Evolutionary conservation across 2,797 vertebrate species (phyloP).

Genomic region (Cuniculus paca): DNA sequence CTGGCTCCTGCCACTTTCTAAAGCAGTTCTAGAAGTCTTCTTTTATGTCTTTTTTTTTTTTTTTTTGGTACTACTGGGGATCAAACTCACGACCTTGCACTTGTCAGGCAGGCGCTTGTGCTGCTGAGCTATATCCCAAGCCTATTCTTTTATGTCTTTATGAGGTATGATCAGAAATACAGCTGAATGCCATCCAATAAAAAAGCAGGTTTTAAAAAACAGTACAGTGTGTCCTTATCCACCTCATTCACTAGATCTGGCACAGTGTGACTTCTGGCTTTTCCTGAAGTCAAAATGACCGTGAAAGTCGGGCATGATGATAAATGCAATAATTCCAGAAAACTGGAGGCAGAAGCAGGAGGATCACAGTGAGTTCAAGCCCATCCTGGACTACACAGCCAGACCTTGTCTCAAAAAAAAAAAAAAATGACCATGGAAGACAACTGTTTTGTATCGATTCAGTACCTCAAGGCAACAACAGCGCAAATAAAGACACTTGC

Average conservation of each 20-base stretch:
- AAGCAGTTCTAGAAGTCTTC: not conserved
- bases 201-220: not conserved
- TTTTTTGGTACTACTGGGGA: too few relatives aligned
- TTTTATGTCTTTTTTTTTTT: not conserved
- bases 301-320: not conserved
- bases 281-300: not conserved
- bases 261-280: not conserved
- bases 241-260: not conserved
- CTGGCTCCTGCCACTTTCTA: not conserved
- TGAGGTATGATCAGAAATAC: not conserved
- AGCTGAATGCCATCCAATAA: not conserved
- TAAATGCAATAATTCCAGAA: not conserved
- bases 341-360: not conserved
- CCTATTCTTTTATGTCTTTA: not conserved
- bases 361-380: not conserved
- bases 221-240: not conserved
- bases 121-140: too few relatives aligned
- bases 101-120: too few relatives aligned
- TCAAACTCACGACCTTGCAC: too few relatives aligned
- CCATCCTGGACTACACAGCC: not conserved
- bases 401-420: not conserved
- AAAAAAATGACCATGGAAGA: not conserved
- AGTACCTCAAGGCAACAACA: not conserved
- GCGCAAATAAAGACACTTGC: not conserved
- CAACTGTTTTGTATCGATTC: not conserved